Conservation (phyloP, 2,888 invertebrate genomes). For the Apocheima hispidaria region DNA sequence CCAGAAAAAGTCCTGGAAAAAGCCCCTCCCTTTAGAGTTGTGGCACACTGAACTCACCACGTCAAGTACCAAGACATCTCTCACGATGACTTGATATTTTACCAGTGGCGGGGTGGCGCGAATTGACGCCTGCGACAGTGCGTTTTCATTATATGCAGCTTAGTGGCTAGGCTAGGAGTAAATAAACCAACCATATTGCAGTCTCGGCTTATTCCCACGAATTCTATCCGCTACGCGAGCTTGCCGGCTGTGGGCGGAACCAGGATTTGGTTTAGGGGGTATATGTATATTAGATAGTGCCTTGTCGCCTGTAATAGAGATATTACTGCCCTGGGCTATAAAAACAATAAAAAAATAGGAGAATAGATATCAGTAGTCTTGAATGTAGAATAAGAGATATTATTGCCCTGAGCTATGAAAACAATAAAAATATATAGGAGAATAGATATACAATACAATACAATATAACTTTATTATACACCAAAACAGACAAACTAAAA, state of each 20-base stretch:
- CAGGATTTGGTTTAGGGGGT: slow-evolving; percentile 15
- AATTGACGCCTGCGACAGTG: slow-evolving; percentile 82
- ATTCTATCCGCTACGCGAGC: slow-evolving; percentile 77
- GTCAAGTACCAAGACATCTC: slow-evolving; percentile 60
- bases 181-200: slow-evolving; percentile 84
- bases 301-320: background rate
- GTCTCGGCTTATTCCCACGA: slow-evolving; percentile 77
- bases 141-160: slow-evolving; percentile 87
- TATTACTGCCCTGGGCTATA: background rate
- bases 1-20: no score
- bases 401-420: background rate
- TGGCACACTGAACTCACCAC: background rate
- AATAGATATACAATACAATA: no score
- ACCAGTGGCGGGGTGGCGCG: slow-evolving; percentile 61
- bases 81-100: slow-evolving; percentile 60
- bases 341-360: no score
- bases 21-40: no score
- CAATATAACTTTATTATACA: no score
- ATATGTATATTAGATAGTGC: background rate
- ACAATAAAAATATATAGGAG: no score
- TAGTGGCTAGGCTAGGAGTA: slow-evolving; percentile 78
- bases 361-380: no score
- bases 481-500: no score
- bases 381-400: background rate
- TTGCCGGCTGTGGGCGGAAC: slow-evolving; percentile 45